Evolutionary conservation across 2,113 vertebrate species (phyloP), one percentile per base, ranked within the genome.

Genomic region (Dipodomys stephensi): DNA sequence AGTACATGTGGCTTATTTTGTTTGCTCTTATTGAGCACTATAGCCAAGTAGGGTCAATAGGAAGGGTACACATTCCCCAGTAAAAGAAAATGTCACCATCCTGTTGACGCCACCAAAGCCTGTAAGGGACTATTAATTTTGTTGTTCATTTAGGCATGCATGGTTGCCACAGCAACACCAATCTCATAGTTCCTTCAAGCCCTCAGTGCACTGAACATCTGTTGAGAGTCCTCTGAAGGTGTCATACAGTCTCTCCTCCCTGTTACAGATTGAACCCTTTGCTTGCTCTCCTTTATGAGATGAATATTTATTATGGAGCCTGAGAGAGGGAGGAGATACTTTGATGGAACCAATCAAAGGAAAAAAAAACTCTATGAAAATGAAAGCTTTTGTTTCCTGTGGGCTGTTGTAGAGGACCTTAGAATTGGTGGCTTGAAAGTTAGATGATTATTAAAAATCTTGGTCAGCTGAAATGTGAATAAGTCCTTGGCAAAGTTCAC

Each of bases 81-180:
- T 49, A 89, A 94, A 87, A 22, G 53, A 13, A 96, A 83, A 20
- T 72, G 22, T 62, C 90, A 53, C 49, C 67, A 87, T 93, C 77
- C 88, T 91, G 71, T 91, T 93, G 96, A 91, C 0, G 12, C 86
- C 68, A 85, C 74, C 1, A 7, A 95, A 93, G 53, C 81, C 94
- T 89, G 77, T 81, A 83, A 96, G 69, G 69, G 83, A 83, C 81
- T 95, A 82, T 96, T 96, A 89, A 96, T 97, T 96, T 96, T 92
- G 88, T 93, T 96, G 95, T 94, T 96, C 93, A 94, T 89, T 97
- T 94, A 93, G 65, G 76, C 93, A 93, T 95, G 80, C 93, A 67
- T 85, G 91, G 95, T 97, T 97, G 65, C 95, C 88, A 96, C 79
- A 94, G 96, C 88, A 97, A 97, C 94, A 62, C 49, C 82, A 86